These are phyloP conservation scores for Cherax quadricarinatus DNA, from an alignment of 1,140 invertebrate genomes.

Conservation along the genomic window DNA sequence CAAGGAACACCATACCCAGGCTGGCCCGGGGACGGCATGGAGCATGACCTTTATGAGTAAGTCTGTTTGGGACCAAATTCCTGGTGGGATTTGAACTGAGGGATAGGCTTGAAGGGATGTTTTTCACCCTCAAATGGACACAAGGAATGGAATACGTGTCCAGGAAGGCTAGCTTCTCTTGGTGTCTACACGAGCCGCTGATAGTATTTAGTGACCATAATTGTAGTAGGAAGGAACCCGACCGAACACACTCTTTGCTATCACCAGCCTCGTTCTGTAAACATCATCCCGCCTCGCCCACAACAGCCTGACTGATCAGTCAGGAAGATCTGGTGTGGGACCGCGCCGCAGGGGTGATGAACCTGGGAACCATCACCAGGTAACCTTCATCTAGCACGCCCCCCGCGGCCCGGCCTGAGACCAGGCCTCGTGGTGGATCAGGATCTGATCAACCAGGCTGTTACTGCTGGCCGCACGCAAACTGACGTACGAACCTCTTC, in stretches of 20 bases:
- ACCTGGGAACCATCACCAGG: too few relatives aligned
- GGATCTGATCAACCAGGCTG: too few relatives aligned
- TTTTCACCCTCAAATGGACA: conserved; percentile 1
- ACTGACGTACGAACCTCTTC: too few relatives aligned
- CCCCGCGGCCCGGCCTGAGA: too few relatives aligned
- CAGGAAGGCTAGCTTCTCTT: conserved; percentile 12
- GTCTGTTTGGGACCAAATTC: background rate
- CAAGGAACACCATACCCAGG: background rate
- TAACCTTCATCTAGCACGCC: too few relatives aligned
- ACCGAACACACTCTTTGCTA: background rate
- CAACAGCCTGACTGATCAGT: too few relatives aligned
- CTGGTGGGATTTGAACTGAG: background rate
- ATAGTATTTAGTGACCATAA: background rate
- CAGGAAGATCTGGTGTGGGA: too few relatives aligned
- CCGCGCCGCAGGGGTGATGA: too few relatives aligned
- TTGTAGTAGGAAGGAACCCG: background rate
- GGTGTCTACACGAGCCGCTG: conserved; percentile 15
- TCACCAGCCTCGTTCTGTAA: background rate
- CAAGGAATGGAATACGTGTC: conserved; percentile 34
- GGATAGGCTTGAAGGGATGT: conserved; percentile 10
- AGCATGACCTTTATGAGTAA: background rate
- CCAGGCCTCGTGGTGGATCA: too few relatives aligned
- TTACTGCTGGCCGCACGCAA: too few relatives aligned
- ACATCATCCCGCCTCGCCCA: too few relatives aligned
- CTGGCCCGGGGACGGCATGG: background rate